Base-by-base conservation (phyloP, 2,113 vertebrate genomes). In the Gymnogyps californianus region DNA sequence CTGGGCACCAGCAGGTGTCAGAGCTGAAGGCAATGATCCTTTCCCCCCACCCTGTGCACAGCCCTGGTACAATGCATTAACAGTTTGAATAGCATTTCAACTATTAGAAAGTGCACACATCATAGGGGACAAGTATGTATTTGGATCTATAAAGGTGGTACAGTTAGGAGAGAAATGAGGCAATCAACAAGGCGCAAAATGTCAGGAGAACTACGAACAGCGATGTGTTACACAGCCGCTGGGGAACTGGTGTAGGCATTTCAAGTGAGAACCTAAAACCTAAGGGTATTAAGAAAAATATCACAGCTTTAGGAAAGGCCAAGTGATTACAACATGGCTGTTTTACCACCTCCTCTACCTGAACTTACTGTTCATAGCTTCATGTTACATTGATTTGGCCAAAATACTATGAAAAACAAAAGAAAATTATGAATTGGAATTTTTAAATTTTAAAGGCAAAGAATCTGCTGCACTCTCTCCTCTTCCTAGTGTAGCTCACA, bases 1-100 rank as follows among this genome's bases (percentile, higher is more conserved):
- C n/a, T 21, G 29, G 77, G 32, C n/a, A 87, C 12, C 49, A 46
- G 76, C 54, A 66, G 31, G 44, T 44, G 40, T 38, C 40, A 46
- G 58, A 88, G 67, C 34, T 46, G 19, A 69, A 61, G 66, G 31
- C 13, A 82, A 34, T 0, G 6, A 38, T 64, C 32, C 38, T 13
- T 40, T 7, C 59, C 13, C 22, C 2, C 24, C 8, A 8, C 11
- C 8, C 38, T 0, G 0, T 4, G 38, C 65, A 61, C 52, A 83
- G 66, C 46, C 44, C 58, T 52, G 4, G 1, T 8, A 34, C 24
- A 54, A 11, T 11, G 32, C 20, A 21, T 47, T 40, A 51, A 57
- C 26, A 38, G 54, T 19, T 3, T 52, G 29, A 62, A 21, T 21
- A 83, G 38, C 62, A 74, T 65, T 62, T 81, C 80, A 70, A 3